Evolutionary conservation across 1,140 invertebrate species (phyloP), one percentile per base, ranked within the genome.

Genomic region (Ostrea denselamellosa): DNA sequence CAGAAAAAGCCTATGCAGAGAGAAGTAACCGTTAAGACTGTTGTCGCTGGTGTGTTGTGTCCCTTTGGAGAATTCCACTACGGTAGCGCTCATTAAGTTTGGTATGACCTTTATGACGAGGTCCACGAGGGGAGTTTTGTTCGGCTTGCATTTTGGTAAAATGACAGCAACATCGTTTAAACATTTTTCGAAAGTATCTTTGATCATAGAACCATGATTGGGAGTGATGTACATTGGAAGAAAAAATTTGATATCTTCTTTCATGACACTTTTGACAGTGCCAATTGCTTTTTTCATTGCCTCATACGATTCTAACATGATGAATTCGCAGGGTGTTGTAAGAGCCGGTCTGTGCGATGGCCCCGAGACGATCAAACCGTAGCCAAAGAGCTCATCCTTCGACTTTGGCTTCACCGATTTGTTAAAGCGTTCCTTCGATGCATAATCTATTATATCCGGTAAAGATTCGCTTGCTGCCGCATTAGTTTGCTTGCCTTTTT

Each of bases 11-110:
- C 93, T 85, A 82, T 93, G 92, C 10, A 93, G 86, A 44, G 92
- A 90, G 71, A 93, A 93, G 87, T 93, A 93, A 0, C 93, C 93
- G 81, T 90, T 92, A 10, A 93, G 90, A 22, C 88, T 89, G 87
- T 92, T 93, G 83, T 93, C 93, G 86, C 92, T 93, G 12, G 92
- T 93, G 82, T 93, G 92, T 71, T 93, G 93, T 0, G 92, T 93
- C 22, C 93, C 92, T 83, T 93, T 93, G 22, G 91, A 92, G 86
- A 93, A 93, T 83, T 93, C 92, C 10, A 93, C 92, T 0, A 93
- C 92, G 0, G 92, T 93, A 7, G 92, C 91, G 54, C 89, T 91
- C 93, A 93, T 91, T 14, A 93, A 88, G 71, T 93, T 93, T 0
- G 93, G 93, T 5, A 93, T 91, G 3, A 92, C 92, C 58, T 92